Base-by-base conservation (phyloP, 1,140 invertebrate species). In the Drosophila leontia region DNA sequence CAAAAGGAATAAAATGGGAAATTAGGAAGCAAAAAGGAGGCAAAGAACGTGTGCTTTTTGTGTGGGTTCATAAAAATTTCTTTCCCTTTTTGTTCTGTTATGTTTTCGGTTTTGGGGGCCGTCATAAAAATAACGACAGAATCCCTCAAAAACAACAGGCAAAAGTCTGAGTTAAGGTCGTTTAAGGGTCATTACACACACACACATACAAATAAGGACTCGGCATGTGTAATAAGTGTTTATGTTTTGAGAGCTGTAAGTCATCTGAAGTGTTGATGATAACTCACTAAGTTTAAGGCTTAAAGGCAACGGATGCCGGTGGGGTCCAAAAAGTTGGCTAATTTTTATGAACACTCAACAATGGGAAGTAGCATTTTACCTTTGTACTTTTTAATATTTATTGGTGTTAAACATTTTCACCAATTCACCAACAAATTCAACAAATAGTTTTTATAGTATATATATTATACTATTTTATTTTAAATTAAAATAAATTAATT, bases 121-220 rank as follows among this genome's bases (percentile, higher is more conserved):
- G 56, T 72, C 58, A 74, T 75, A 75, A 48, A 75, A 67, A 44
- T 45, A 76, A 76, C 61, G 57, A 67, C 53, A 76, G 72, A 76
- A 76, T 41, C 61, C 74, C 53, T 67, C 72, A 45, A 53, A 65
- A 65, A 76, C 74, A 75, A 51, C 44, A 45, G 55, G 57, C 63
- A 60, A 64, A 64, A 56, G 63, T 70, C 57, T 35, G 65, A 68
- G 79, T 41, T 60, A 60, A 83, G 81, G 82, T 84, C 77, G 74
- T 83, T 83, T 76, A 67, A 80, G 76, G 81, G 76, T 84, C 81
- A 84, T 84, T 80, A 51, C 41, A 48, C 62, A 45, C 37, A 59
- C 41, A 44, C 39, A 37, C 26, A 32, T 9, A 47, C 19, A 37
- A 41, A 51, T 23, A 50, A 41, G 39, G 53, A 60, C 53, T 44